These are phyloP conservation scores for Rousettus leschenaultii DNA, from an alignment of 2,113 vertebrate species.

Conservation along the genomic window DNA sequence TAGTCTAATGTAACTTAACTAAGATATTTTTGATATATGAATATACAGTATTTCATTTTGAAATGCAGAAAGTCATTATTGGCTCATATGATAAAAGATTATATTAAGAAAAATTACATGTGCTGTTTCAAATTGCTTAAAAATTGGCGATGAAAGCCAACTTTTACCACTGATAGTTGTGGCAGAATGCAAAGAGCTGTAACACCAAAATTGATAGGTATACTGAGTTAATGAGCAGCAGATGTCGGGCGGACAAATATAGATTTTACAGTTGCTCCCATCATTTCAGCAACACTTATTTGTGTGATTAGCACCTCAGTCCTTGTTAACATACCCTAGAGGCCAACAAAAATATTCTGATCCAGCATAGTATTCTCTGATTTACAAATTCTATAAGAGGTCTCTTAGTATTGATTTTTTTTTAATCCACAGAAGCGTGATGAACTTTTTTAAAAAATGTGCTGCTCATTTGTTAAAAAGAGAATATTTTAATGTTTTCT, in stretches of 20 bases:
- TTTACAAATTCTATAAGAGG: conserved; percentile 33
- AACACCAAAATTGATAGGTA: not conserved
- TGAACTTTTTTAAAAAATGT: not conserved
- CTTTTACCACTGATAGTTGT: not conserved
- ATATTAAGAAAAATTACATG: conserved; percentile 11
- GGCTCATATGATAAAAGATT: not conserved
- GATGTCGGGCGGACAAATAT: not conserved
- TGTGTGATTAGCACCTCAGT: conserved; percentile 23
- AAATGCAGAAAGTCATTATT: not conserved
- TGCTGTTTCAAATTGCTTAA: not conserved
- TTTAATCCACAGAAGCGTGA: not conserved
- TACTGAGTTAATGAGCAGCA: not conserved
- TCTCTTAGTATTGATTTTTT: not conserved
- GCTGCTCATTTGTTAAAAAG: not conserved
- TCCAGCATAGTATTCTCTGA: not conserved
- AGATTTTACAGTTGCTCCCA: conserved; percentile 15
- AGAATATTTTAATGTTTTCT: not conserved
- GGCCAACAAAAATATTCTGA: not conserved
- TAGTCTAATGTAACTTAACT: not conserved
- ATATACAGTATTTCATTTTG: not conserved
- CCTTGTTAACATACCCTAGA: conserved; percentile 20
- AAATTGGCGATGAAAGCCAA: not conserved
- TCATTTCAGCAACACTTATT: conserved; percentile 19
- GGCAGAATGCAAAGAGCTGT: not conserved
- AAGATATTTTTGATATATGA: not conserved